Percentiles rank a stretch among this genome's conserved stretches.
These are phyloP conservation scores for Epirrita christyi DNA, from an alignment of 2,888 invertebrate genomes.

Conservation along the genomic window DNA sequence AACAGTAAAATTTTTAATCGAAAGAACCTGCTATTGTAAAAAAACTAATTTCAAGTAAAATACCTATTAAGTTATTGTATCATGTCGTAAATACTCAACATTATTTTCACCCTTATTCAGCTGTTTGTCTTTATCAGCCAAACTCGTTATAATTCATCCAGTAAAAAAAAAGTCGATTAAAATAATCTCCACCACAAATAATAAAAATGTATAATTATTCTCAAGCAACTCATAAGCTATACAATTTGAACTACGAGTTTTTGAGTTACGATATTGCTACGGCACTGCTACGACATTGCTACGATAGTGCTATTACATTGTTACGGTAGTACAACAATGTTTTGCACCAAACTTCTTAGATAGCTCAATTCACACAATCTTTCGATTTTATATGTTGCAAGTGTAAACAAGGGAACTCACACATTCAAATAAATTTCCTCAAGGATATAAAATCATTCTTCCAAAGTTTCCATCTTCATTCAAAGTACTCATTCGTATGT, in stretches of 20 bases:
- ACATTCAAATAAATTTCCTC: constrained; percentile 1
- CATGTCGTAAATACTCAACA: too few species aligned
- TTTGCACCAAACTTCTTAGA: neutral
- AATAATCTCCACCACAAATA: too few species aligned
- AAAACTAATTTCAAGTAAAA: too few species aligned
- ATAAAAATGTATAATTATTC: neutral
- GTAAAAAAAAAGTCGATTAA: too few species aligned
- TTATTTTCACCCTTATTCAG: too few species aligned
- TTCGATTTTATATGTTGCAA: neutral
- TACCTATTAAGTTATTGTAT: too few species aligned
- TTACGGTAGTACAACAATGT: constrained; percentile 8
- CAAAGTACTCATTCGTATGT: constrained; percentile 30
- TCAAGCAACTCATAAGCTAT: too few species aligned
- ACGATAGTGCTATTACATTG: constrained; percentile 6
- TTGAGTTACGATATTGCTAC: constrained; percentile 5
- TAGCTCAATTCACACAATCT: neutral
- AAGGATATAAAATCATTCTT: constrained; percentile 1
- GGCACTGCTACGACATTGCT: constrained; percentile 1
- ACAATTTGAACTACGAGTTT: too few species aligned
- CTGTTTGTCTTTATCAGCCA: too few species aligned
- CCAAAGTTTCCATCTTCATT: constrained; percentile 4
- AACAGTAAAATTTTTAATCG: too few species aligned
- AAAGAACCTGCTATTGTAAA: too few species aligned
- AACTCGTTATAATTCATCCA: too few species aligned
- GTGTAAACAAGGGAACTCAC: neutral